phyloP scores from a whole-genome alignment of 2,113 vertebrate genomes.

The Leptobrachium ailaonicum region DNA sequence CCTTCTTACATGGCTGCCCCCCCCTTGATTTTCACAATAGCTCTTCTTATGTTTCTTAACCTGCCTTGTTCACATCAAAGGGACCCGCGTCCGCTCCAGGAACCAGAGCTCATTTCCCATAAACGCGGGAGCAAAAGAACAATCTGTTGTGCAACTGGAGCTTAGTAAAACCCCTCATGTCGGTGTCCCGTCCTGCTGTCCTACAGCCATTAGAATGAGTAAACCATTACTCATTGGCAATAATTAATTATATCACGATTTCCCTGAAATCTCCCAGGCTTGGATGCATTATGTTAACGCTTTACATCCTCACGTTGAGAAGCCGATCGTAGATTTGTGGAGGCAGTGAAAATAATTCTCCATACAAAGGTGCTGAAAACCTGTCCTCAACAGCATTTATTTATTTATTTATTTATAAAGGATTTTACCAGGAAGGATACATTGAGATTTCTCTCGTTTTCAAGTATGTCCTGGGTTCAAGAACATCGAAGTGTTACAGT shows the following conservation, averaged over 20 bases:
- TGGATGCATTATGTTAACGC: too few species aligned
- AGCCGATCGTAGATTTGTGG: too few species aligned
- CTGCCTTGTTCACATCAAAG: constrained; percentile 44
- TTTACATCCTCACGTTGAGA: too few species aligned
- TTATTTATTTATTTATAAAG: too few species aligned
- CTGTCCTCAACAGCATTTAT: too few species aligned
- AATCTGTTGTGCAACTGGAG: constrained; percentile 40
- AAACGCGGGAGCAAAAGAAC: constrained; percentile 35
- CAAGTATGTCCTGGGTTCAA: too few species aligned
- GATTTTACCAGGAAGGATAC: too few species aligned
- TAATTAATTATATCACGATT: background rate
- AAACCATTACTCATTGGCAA: constrained; percentile 5
- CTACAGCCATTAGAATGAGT: background rate
- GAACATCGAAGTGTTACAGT: too few species aligned
- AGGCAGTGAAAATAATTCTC: too few species aligned
- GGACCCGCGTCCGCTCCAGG: constrained; percentile 12
- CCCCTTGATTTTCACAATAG: constrained; percentile 24
- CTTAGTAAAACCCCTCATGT: constrained; percentile 52
- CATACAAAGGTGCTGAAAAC: too few species aligned
- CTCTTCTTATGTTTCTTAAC: background rate
- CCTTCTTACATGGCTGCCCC: background rate
- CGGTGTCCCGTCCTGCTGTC: background rate
- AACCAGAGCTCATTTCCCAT: constrained; percentile 37
- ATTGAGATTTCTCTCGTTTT: too few species aligned
- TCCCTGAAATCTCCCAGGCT: too few species aligned